Percentiles rank a stretch among this genome's conserved stretches.
These are phyloP conservation scores for Sinosuthora webbiana DNA, from an alignment of 2,113 vertebrate genomes.

Conservation along the genomic window DNA sequence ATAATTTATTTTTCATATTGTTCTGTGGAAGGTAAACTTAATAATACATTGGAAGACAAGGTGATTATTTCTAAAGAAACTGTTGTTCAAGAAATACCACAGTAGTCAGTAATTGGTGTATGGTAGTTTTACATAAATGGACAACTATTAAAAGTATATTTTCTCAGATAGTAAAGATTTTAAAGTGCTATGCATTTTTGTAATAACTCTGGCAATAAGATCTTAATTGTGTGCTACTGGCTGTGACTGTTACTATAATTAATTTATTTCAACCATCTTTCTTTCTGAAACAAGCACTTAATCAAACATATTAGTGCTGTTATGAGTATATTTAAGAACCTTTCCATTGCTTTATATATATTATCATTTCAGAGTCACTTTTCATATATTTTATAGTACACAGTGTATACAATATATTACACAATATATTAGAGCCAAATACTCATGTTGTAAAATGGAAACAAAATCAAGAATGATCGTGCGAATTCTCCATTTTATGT, in stretches of 20 bases:
- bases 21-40: neutral
- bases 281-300: neutral
- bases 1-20: neutral
- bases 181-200: neutral
- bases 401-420: neutral
- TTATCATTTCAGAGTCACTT: neutral
- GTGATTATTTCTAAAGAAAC: neutral
- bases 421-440: neutral
- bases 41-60: neutral
- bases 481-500: neutral
- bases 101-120: fast-evolving
- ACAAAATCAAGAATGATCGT: neutral
- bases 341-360: neutral
- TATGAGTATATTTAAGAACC: neutral
- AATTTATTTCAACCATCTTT: neutral
- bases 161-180: neutral
- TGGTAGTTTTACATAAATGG: neutral
- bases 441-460: neutral
- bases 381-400: neutral
- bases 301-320: neutral
- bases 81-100: neutral
- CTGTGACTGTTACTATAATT: neutral
- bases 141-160: neutral
- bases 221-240: neutral
- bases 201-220: neutral